Evolutionary conservation across 2,797 vertebrate genomes (phyloP), one percentile per base, ranked within the genome.

Genomic region (Arctocebus calabarensis): DNA sequence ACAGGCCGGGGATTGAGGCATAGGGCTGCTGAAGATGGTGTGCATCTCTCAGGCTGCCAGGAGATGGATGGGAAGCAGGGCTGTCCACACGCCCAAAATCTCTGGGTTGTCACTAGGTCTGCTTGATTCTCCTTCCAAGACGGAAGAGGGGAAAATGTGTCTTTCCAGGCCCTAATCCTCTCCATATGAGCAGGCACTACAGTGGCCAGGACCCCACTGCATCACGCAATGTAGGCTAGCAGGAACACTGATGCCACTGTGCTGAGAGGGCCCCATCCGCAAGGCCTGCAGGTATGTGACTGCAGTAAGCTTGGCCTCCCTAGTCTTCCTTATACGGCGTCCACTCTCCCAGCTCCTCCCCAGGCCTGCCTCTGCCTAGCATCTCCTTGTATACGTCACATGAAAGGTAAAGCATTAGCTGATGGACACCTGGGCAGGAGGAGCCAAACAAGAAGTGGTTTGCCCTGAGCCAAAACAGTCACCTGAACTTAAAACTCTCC

Each of bases 121-220:
- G 92, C 97, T 97, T 98, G 97, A 98, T 97, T 94, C 97, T 98
- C 90, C 64, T 97, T 98, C 97, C 97, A 98, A 98, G 92, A 97
- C 96, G 73, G 48, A 95, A 96, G 95, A 81, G 77, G 55, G 66
- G n/a, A 71, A 94, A 95, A 94, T 52, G 79, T 73, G 89, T 97
- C 95, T 96, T 97, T 97, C 95, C 73, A 45, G 95, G 77, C 91
- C 84, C 92, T 98, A 97, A 98, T 98, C 86, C 82, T 94, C 96
- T 98, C 97, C 97, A 98, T 96, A 97, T 97, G 97, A 93, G 95
- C 22, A 91, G 97, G 95, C 91, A 95, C 84, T 77, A 14, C 27
- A 92, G 64, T 52, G 32, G 94, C 84, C 81, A 82, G 88, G 75
- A 71, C 48, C 45, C 62, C 4, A 4, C 14, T 45, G 70, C 64